phyloP scores from a whole-genome alignment of 37 sponge, comb jelly and placozoan genomes.

The Beroe ovata region DNA sequence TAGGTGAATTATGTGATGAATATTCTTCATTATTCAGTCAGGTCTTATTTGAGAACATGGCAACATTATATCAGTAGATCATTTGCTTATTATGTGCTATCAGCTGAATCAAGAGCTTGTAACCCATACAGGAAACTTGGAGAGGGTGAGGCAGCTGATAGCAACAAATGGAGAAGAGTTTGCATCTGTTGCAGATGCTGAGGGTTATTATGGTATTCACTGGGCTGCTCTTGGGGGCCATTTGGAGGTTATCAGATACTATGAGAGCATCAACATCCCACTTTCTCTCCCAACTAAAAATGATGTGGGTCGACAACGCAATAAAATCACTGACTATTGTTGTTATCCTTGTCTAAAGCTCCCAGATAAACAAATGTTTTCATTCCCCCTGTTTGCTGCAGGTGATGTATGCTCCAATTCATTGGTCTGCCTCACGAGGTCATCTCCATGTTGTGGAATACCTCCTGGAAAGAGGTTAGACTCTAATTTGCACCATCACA shows the following conservation, averaged over 20 bases:
- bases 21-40: too few relatives aligned
- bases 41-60: too few relatives aligned
- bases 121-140: not conserved
- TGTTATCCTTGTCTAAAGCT: too few relatives aligned
- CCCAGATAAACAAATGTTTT: too few relatives aligned
- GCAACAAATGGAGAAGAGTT: not conserved
- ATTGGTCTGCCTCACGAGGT: conserved; percentile 28
- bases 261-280: not conserved
- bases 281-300: conserved; percentile 5
- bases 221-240: conserved; percentile 51
- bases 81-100: too few relatives aligned
- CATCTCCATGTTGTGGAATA: conserved; percentile 16
- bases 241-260: conserved; percentile 30
- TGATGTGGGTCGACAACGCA: not conserved
- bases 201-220: conserved; percentile 34
- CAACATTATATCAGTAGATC: too few relatives aligned
- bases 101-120: too few relatives aligned
- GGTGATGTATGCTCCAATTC: not conserved
- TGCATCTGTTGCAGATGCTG: not conserved
- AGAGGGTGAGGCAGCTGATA: not conserved
- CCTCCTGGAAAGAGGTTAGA: not conserved
- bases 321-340: too few relatives aligned
- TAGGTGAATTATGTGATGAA: too few relatives aligned
- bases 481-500: too few relatives aligned
- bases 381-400: too few relatives aligned